phyloP scores from a whole-genome alignment of 1,140 invertebrate species.

The Drosophila repletoides region DNA sequence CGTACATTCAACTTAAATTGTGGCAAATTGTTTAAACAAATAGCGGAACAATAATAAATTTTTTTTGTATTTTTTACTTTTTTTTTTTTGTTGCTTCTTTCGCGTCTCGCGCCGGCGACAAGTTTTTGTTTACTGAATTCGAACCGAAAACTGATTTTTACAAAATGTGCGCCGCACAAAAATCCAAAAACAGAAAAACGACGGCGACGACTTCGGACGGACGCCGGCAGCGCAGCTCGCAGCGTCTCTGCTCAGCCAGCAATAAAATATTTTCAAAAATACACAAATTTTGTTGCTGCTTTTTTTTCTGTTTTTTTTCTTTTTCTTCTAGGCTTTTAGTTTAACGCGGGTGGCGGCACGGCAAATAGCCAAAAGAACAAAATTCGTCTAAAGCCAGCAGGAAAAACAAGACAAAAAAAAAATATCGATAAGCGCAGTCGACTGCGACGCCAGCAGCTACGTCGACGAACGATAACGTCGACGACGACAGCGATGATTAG shows the following conservation, averaged over 20 bases:
- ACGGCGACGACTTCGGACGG: slow-evolving; percentile 24
- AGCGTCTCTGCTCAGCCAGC: slow-evolving; percentile 25
- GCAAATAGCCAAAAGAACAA: slow-evolving; percentile 33
- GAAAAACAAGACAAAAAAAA: slow-evolving; percentile 30
- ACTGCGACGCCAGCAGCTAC: slow-evolving; percentile 21
- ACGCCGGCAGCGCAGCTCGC: slow-evolving; percentile 21
- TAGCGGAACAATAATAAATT: slow-evolving; percentile 34
- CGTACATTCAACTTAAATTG: slow-evolving; percentile 67
- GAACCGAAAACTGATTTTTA: slow-evolving; percentile 76
- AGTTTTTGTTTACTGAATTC: slow-evolving; percentile 82
- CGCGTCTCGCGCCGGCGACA: slow-evolving; percentile 79
- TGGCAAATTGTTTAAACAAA: slow-evolving; percentile 75
- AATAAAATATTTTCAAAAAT: slow-evolving; percentile 78
- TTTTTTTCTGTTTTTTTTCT: slow-evolving; percentile 39
- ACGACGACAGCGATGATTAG: slow-evolving; percentile 27
- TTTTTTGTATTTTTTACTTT: slow-evolving; percentile 12
- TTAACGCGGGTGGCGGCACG: slow-evolving; percentile 22
- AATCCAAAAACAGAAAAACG: slow-evolving; percentile 61
- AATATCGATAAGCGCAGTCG: slow-evolving; percentile 32
- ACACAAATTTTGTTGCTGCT: slow-evolving; percentile 21
- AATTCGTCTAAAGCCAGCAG: slow-evolving; percentile 15
- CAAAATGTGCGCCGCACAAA: slow-evolving; percentile 50
- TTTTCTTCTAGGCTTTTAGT: slow-evolving; percentile 33
- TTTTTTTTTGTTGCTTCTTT: slow-evolving; percentile 45
- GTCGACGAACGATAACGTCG: slow-evolving; percentile 61